Evolutionary conservation across 2,113 vertebrate genomes (phyloP), one percentile per base, ranked within the genome.

Genomic region (Aptenodytes forsteri): DNA sequence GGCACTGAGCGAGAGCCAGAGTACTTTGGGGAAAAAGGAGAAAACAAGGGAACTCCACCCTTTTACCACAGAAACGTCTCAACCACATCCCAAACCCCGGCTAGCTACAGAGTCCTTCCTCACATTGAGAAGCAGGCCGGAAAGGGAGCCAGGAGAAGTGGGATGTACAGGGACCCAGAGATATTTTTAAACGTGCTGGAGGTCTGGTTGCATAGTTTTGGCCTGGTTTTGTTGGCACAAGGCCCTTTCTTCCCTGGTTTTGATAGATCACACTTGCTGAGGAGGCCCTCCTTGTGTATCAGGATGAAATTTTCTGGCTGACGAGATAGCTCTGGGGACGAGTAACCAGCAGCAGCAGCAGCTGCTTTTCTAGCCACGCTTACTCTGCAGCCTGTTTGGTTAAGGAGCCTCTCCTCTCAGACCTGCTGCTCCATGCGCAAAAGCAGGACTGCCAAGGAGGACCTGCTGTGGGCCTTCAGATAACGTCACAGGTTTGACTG

Each of bases 21-120:
- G n/a, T 27, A 62, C 62, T 92, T 59, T 16, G 49, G 52, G 23
- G 27, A 32, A 79, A 93, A 78, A 78, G 72, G 49, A 40, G 52
- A 86, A 90, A 96, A 89, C 83, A 95, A 84, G 69, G 36, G 69
- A 95, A 76, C 95, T 87, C 95, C 90, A 89, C 95, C 95, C 90
- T 92, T 90, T 75, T 42, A 59, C 90, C 95, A 76, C 80, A 92
- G 83, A 92, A 92, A 80, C 40, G 0, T 93, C 85, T 89, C 62
- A 79, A 85, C 95, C 94, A 94, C 94, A 92, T 90, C 94, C 72
- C 83, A 83, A 90, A 77, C 23, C 34, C 85, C 0, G 0, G 52
- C 86, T 89, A 89, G 92, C 47, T 90, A 49, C 73, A 44, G 58
- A 77, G 55, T 67, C 76, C 71, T 93, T 94, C 64, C 64, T 89